phyloP scores from a whole-genome alignment of 2,888 invertebrate genomes.

The Liodrosophila aerea region DNA sequence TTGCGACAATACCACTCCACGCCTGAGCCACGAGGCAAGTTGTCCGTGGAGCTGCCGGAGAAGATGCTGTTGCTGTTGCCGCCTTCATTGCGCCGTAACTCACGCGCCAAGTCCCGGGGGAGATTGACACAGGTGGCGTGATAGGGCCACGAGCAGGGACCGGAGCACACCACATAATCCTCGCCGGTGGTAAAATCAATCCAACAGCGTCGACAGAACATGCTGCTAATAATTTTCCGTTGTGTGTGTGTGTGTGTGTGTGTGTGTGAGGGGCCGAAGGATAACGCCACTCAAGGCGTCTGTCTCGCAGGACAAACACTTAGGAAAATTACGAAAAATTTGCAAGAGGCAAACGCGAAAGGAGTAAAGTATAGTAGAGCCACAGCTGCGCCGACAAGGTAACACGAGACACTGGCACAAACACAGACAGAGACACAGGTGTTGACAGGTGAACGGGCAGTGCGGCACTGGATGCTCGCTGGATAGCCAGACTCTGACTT shows the following conservation, averaged over 20 bases:
- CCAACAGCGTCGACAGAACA: slow-evolving; percentile 82
- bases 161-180: slow-evolving; percentile 72
- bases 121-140: slow-evolving; percentile 79
- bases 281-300: not conserved
- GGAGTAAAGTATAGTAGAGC: slow-evolving; percentile 29
- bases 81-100: slow-evolving; percentile 30
- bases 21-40: slow-evolving; percentile 4
- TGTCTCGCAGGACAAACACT: slow-evolving; percentile 54
- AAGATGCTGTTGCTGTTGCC: slow-evolving; percentile 6
- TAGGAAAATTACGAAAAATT: slow-evolving; percentile 60
- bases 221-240: slow-evolving; percentile 61
- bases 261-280: too few species aligned
- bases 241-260: too few species aligned
- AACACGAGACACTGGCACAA: too few species aligned
- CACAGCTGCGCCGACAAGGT: not conserved
- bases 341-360: slow-evolving; percentile 24
- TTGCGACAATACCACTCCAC: slow-evolving; percentile 80
- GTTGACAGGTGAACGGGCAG: slow-evolving; percentile 57
- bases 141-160: slow-evolving; percentile 78
- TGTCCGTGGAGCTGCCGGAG: slow-evolving; percentile 9
- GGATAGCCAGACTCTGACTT: not conserved
- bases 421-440: slow-evolving; percentile 44
- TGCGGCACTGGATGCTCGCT: slow-evolving; percentile 39
- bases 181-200: slow-evolving; percentile 79
- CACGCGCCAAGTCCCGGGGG: slow-evolving; percentile 64